Evolutionary conservation across 1,140 invertebrate species (phyloP), one percentile per base, ranked within the genome.

Genomic region (Vanessa tameamea): DNA sequence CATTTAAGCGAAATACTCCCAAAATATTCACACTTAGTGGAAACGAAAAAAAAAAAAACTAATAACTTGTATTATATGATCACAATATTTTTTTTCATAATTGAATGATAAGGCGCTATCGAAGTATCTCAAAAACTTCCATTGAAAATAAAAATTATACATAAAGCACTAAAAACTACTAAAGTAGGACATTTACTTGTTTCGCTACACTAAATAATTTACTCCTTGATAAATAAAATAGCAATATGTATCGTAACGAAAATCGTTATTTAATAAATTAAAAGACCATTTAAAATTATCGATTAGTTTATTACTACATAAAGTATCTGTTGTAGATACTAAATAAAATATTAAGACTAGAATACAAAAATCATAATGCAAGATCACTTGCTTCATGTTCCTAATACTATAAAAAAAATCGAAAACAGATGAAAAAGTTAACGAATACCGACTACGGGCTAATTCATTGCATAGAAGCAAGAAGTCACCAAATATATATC

Each of bases 291-390:
- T 13, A 6, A 20, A 16, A 20, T 12, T 57, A 26, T 57, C 20
- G 37, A 43, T 43, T 43, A 11, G 37, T 43, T 43, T 14, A n/a
- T 50, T 14, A 50, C 15, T 50, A 50, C 12, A 50, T 50, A 50
- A 50, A 15, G 48, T 50, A 43, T 43, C 37, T 43, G 37, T 43
- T 43, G 37, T 43, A 53, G 50, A 53, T 53, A n/a, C 50, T 23
- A 57, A 57, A 57, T 57, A 23, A 57, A 57, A 57, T 4, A 57
- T 57, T 57, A 57, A 57, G 20, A 57, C 53, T 57, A 57, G 53
- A 57, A 23, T 53, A 53, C 50, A 53, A 53, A 53, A 53, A 53
- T 16, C 50, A 16, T 53, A 53, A 7, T 20, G 7, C n/a, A 53
- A 53, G 7, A 53, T 7, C 47, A 51, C 50, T 51, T 51, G n/a